These are phyloP conservation scores for Miniopterus natalensis DNA, from an alignment of 2,113 vertebrate species.

Conservation along the genomic window DNA sequence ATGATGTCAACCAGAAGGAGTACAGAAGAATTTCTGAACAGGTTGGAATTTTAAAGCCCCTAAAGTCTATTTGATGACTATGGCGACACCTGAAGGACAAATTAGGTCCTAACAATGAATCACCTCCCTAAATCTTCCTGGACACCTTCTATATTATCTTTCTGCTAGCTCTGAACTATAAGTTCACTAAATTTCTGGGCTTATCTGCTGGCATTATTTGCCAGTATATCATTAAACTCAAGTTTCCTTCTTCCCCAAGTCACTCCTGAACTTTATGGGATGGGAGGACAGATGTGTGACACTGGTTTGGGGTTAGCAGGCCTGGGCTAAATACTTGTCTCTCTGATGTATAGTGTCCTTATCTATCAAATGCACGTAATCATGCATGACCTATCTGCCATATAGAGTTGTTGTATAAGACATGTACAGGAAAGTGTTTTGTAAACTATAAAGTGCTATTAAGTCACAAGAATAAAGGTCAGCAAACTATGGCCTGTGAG, in stretches of 20 bases:
- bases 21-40: background rate
- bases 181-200: background rate
- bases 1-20: background rate
- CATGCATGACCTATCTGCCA: background rate
- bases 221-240: background rate
- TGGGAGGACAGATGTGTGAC: background rate
- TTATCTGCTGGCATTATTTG: background rate
- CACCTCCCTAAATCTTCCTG: background rate
- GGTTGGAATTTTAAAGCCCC: background rate
- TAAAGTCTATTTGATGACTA: background rate
- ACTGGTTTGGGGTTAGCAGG: background rate
- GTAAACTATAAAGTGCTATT: constrained; percentile 10
- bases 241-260: background rate
- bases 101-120: background rate
- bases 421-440: background rate
- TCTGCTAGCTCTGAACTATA: background rate
- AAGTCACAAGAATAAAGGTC: background rate
- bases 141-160: background rate
- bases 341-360: background rate
- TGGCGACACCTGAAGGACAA: background rate
- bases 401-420: background rate
- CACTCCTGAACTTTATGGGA: background rate
- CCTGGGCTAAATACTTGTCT: background rate
- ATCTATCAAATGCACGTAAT: background rate
- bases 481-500: background rate